phyloP scores from a whole-genome alignment of 2,113 vertebrate species.

The Columba livia region DNA sequence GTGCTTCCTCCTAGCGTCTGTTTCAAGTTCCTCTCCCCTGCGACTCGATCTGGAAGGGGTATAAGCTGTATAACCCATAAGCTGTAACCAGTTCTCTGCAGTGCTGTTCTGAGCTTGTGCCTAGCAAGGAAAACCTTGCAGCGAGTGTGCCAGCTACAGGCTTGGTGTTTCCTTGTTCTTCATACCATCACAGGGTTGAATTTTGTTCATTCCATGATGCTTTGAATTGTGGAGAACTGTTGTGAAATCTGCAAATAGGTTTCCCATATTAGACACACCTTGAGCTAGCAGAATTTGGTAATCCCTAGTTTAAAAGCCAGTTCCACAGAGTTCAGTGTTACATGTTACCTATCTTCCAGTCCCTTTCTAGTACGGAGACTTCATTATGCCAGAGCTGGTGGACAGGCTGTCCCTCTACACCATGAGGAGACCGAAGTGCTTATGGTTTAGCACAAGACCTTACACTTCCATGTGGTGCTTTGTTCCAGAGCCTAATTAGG shows the following conservation, averaged over 20 bases:
- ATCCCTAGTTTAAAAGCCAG: background rate
- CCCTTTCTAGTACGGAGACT: background rate
- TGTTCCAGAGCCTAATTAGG: background rate
- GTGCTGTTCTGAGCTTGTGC: background rate
- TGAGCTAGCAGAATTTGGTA: background rate
- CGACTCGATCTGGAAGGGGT: background rate
- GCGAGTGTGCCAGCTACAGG: fast-evolving
- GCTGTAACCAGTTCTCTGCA: background rate
- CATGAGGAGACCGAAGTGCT: background rate
- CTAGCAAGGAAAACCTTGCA: background rate
- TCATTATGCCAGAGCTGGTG: background rate
- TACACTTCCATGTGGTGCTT: background rate
- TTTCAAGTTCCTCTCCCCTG: background rate
- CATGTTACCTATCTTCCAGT: background rate
- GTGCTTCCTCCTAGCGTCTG: background rate
- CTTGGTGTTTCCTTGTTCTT: background rate
- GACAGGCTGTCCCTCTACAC: background rate
- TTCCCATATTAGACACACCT: background rate
- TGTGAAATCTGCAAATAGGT: background rate
- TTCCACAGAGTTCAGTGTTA: background rate
- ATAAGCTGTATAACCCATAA: background rate
- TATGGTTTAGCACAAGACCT: background rate
- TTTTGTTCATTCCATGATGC: background rate
- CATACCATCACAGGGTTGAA: background rate
- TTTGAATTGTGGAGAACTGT: background rate